phyloP scores from a whole-genome alignment of 2,797 vertebrate genomes.

The Micromesistius poutassou region DNA sequence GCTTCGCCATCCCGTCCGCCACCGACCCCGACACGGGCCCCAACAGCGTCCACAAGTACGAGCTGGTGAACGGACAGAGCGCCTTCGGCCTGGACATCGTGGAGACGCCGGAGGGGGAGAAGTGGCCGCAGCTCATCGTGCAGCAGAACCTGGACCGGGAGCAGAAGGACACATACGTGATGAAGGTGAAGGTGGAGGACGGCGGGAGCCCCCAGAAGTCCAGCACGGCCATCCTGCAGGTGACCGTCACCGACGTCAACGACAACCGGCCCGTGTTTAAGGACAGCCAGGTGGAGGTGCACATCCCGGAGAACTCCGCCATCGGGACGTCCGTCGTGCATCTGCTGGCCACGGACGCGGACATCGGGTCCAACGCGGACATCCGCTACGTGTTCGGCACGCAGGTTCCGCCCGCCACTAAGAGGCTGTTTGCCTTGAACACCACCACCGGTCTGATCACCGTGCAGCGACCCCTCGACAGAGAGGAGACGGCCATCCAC shows the following conservation, averaged over 20 bases:
- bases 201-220: constrained; percentile 96
- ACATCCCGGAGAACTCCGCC: constrained; percentile 93
- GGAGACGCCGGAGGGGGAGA: constrained; percentile 97
- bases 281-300: constrained; percentile 94
- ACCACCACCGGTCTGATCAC: constrained; percentile 93
- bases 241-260: constrained; percentile 97
- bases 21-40: constrained; percentile 98
- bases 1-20: constrained; percentile 96
- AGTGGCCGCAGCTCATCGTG: constrained; percentile 98
- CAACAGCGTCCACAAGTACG: constrained; percentile 97
- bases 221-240: constrained; percentile 98
- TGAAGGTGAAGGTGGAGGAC: constrained; percentile 99
- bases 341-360: constrained; percentile 95
- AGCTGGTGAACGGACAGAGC: constrained; percentile 94
- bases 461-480: constrained; percentile 91
- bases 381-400: constrained; percentile 95
- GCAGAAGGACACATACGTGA: constrained; percentile 98
- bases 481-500: constrained; percentile 95
- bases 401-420: constrained; percentile 91
- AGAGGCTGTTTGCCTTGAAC: constrained; percentile 96
- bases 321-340: constrained; percentile 94
- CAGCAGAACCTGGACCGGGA: constrained; percentile 98
- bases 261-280: constrained; percentile 97
- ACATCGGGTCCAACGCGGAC: constrained; percentile 94
- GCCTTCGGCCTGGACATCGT: constrained; percentile 98